These are phyloP conservation scores for Vipera ursinii DNA, from an alignment of 2,797 vertebrate species.

Conservation along the genomic window DNA sequence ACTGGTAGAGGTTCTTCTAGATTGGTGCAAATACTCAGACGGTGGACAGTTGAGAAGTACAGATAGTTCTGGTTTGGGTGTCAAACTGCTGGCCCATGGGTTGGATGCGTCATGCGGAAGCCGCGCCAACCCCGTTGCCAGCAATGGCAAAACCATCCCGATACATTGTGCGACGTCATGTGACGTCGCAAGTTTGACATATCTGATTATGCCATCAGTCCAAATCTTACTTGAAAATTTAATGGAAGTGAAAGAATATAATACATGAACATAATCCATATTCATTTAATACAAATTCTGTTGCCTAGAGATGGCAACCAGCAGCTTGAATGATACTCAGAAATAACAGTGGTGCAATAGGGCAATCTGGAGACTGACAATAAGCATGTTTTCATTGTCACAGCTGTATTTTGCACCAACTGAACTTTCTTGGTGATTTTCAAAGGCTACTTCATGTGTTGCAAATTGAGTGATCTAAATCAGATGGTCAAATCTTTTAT, in stretches of 20 bases:
- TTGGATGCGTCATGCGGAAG: no score
- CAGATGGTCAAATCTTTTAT: background rate
- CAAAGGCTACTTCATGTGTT: background rate
- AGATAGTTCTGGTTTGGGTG: background rate
- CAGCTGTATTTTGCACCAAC: background rate
- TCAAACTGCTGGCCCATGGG: no score
- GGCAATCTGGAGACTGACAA: background rate
- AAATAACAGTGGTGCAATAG: background rate
- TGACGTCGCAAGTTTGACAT: no score
- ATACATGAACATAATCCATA: background rate
- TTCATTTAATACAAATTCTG: background rate
- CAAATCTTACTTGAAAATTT: background rate
- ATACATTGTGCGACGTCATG: no score
- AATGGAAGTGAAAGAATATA: background rate
- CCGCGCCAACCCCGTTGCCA: no score
- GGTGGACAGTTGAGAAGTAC: background rate
- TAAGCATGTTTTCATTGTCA: background rate
- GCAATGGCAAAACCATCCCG: no score
- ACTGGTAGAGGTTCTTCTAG: background rate
- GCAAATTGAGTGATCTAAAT: background rate
- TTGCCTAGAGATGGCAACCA: background rate
- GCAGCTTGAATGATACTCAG: background rate
- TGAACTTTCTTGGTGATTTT: background rate
- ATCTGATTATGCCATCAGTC: background rate
- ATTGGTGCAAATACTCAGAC: background rate